These are phyloP conservation scores for Lasioglossum baleicum DNA, from an alignment of 1,140 invertebrate genomes.

Conservation along the genomic window DNA sequence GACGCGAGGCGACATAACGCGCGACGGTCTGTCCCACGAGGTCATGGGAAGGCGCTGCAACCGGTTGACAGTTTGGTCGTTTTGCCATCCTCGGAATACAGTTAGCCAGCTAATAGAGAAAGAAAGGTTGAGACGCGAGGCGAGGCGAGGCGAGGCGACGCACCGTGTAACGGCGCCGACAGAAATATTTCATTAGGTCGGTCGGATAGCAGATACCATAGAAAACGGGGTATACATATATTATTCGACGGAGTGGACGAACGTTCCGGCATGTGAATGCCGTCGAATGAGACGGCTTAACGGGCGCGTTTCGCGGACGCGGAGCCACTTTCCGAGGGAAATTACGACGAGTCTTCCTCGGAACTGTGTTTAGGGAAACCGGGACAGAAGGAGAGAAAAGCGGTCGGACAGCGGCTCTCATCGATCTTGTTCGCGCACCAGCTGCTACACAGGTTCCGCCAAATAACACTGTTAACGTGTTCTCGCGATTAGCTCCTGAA, in stretches of 20 bases:
- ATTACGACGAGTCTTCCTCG: conserved; percentile 10
- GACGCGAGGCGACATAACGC: too few species aligned
- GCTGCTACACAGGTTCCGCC: too few species aligned
- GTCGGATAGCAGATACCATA: conserved; percentile 17
- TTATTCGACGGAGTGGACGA: conserved; percentile 46
- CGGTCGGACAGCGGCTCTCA: conserved; percentile 20
- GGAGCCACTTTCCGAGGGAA: conserved; percentile 17
- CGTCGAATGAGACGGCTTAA: conserved; percentile 11
- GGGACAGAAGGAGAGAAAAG: conserved; percentile 15
- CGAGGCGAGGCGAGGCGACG: too few species aligned
- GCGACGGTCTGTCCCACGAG: neutral
- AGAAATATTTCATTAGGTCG: conserved; percentile 60
- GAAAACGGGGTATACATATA: conserved; percentile 30
- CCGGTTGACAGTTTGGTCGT: conserved; percentile 10
- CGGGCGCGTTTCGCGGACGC: neutral
- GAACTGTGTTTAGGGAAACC: conserved; percentile 28
- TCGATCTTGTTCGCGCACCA: neutral
- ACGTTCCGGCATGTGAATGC: conserved; percentile 21
- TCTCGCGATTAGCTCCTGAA: too few species aligned
- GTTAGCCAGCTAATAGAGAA: conserved; percentile 11
- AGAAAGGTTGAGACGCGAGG: neutral
- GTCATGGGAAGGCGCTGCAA: conserved; percentile 6
- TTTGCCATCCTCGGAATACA: neutral
- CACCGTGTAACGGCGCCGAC: conserved; percentile 23
- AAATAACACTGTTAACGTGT: too few species aligned